Base-by-base conservation (phyloP, 2,113 vertebrate species). In the Strix uralensis region DNA sequence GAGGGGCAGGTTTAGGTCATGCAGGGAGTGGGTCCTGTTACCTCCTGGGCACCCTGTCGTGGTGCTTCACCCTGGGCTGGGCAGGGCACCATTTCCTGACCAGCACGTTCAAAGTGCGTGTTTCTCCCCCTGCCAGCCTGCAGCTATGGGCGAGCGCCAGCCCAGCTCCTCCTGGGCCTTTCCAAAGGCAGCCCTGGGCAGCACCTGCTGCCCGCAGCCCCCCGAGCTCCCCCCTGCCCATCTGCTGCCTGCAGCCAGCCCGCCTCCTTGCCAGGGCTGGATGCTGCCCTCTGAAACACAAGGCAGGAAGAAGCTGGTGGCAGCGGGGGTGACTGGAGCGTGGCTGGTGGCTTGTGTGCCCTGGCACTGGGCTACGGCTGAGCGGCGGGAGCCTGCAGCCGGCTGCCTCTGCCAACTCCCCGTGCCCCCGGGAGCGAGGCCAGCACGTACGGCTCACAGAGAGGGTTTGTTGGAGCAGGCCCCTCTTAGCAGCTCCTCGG, bases 351-450 rank as follows among this genome's bases (percentile, higher is more conserved):
- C 72, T 92, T 0, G 0, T 32, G 30, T 70, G 44, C 63, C 65
- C 73, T 81, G 86, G 91, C 91, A 46, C 44, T 2, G 10, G 63
- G 74, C 74, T 15, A 11, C 1, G 10, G 59, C 32, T 2, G 10
- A 59, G 70, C 5, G 3, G 27, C 8, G 2, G 72, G 38, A 82
- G 46, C 61, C 58, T 81, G 79, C 55, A 65, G 59, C 71, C 71
- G 11, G 6, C 15, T 21, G 55, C 32, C 34, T 32, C 74, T 69
- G 62, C 51, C 62, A 74, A 67, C 61, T 80, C 30, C 77, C 52
- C 32, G 49, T 0, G 0, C 44, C 59, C 67, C 55, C 0, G 1
- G 30, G 69, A 90, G 49, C 0, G 0, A 30, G 20, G 27, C 63
- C 87, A 85, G 74, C 51, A 13, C 10, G 0, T n/a, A 6, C 40